Evolutionary conservation across 2,113 vertebrate genomes (phyloP), one percentile per base, ranked within the genome.

Genomic region (Empidonax traillii): DNA sequence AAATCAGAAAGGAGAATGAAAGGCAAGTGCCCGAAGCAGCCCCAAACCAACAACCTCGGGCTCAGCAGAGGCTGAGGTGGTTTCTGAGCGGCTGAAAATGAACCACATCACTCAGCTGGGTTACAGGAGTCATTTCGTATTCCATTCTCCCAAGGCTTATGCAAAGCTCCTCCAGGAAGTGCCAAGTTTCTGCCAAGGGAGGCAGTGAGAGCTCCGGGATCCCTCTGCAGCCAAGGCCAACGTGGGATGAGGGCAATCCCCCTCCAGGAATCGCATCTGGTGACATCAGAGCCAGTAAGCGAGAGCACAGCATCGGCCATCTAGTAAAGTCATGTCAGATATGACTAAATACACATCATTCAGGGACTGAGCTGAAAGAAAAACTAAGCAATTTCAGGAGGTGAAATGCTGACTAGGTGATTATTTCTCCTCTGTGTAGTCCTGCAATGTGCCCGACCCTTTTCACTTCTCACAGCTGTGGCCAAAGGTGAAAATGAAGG

Each of bases 171-270:
- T 71, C 67, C 87, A 80, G 46, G 39, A 55, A 62, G 72, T 21
- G 87, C 78, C 93, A 88, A 33, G 83, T 11, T 77, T 62, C 85
- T 94, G 95, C 89, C 94, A 55, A 37, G 43, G 41, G 47, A 79
- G 43, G 78, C 81, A 87, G 22, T 0, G 63, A 83, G 63, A 56
- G 79, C 85, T 49, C 55, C 94, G 74, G 90, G 82, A 80, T 17
- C 30, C 52, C 62, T 87, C 25, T 1, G 12, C 81, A 85, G 85
- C 78, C 81, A 66, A 59, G 43, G 91, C 25, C 89, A 79, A 43
- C 0, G 3, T 37, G 52, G 10, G 2, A 12, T 5, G 77, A 52
- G 91, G 86, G 39, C 55, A 67, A 7, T 71, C 2, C 35, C 73
- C 80, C 83, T 66, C 67, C 15, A 43, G 87, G 67, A 68, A 44